These are phyloP conservation scores for Parus major DNA, from an alignment of 2,113 vertebrate genomes.

Conservation along the genomic window DNA sequence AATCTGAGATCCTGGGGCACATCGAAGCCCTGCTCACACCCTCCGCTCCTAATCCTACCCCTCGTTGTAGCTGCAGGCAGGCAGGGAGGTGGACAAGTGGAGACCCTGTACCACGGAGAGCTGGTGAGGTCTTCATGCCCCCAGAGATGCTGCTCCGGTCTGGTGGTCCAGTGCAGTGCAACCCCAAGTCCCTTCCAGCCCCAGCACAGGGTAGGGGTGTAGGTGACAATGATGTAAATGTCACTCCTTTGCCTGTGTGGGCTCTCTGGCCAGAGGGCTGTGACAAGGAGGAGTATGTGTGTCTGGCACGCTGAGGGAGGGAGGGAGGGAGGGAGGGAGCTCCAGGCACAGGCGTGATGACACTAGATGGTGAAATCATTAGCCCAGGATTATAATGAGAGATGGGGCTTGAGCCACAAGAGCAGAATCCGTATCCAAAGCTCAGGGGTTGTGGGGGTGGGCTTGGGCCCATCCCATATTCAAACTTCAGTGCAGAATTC, in stretches of 20 bases:
- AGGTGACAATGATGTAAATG: neutral
- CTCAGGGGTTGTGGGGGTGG: neutral
- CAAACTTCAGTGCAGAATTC: conserved; percentile 3
- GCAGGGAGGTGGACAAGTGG: neutral
- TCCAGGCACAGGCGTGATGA: neutral
- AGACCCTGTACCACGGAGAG: neutral
- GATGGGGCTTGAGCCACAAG: neutral
- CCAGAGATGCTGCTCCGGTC: neutral
- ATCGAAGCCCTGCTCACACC: neutral
- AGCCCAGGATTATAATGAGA: neutral
- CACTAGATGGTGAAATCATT: conserved; percentile 41
- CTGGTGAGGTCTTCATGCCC: neutral
- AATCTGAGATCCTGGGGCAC: conserved; percentile 20
- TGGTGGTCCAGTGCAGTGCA: accelerated
- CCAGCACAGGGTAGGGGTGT: no score
- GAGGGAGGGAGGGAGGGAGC: neutral
- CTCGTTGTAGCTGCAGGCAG: neutral
- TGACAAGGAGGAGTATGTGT: neutral
- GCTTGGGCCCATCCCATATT: neutral
- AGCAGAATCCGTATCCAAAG: neutral
- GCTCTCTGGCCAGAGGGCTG: neutral
- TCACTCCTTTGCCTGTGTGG: neutral
- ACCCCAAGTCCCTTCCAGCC: neutral
- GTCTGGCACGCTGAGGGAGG: neutral
- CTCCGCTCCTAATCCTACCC: neutral